Conservation (phyloP, 1,140 invertebrate genomes). For the Melanaphis sacchari region DNA sequence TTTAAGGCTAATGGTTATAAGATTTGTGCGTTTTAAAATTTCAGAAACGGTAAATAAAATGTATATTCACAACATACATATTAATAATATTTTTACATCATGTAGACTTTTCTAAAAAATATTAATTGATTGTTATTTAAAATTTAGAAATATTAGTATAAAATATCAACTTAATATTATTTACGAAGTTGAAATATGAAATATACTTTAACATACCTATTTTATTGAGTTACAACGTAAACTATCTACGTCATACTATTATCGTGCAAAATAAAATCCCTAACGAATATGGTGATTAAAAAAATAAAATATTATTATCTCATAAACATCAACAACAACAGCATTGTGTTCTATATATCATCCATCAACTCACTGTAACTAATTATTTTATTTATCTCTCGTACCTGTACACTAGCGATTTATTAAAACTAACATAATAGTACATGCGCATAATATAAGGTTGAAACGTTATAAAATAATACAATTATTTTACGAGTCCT, state of each 20-base stretch:
- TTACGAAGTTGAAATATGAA: background rate
- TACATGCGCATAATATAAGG: background rate
- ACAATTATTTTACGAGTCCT: background rate
- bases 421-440: background rate
- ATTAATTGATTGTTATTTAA: background rate
- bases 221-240: background rate
- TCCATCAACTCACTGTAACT: background rate
- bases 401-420: background rate
- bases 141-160: background rate
- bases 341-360: background rate
- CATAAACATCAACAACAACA: background rate
- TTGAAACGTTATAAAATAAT: background rate
- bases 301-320: slow-evolving; percentile 5
- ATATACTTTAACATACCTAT: background rate
- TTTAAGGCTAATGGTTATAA: background rate
- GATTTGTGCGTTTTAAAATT: background rate
- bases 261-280: background rate
- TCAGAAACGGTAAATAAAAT: background rate
- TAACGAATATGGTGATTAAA: background rate
- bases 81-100: no score
- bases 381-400: background rate
- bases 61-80: background rate
- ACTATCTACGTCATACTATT: background rate
- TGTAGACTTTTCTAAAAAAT: background rate
- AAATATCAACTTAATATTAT: background rate